Base-by-base conservation (phyloP, 2,797 vertebrate species). In the Chromis chromis region DNA sequence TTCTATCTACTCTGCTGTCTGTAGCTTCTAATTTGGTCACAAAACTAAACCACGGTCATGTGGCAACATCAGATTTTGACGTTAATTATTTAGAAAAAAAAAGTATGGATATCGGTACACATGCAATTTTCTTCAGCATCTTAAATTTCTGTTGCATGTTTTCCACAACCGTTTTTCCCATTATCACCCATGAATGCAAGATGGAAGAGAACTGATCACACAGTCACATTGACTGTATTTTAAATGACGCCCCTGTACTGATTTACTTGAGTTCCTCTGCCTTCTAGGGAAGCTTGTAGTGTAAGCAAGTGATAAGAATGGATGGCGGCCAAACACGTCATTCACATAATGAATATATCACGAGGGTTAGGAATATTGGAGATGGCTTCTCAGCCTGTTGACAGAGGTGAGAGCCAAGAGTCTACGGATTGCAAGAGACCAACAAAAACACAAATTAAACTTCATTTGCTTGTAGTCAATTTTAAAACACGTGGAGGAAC, bases 291-390 rank as follows among this genome's bases (percentile, higher is more conserved):
- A 64, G 48, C 33, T 39, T 39, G 62, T 12, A 19, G 31, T 57
- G 63, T 17, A 49, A 40, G 55, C 65, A 48, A 40, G 53, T 39
- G 49, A 65, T 78, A 73, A 60, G n/a, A 78, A 69, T 69, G 66
- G 63, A 73, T 46, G 50, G 22, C 65, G 67, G 70, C 75, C 70
- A 86, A 74, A 81, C 60, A 54, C 8, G 40, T 74, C 68, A 24
- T 13, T 82, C 71, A 68, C 75, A 48, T 79, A 57, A 85, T 83
- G 70, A 82, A 54, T 79, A 57, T 33, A 74, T 85, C 69, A 79
- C 25, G 16, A 42, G 33, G 46, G 17, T 61, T 48, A 21, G 58
- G 65, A 40, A 69, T 70, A 82, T 72, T 68, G 31, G 76, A 70
- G 77, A 65, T 36, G 11, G 63, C 54, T 57, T 36, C 56, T 65